Evolutionary conservation across 2,113 vertebrate species (phyloP).

Genomic region (Marmota flaviventris): DNA sequence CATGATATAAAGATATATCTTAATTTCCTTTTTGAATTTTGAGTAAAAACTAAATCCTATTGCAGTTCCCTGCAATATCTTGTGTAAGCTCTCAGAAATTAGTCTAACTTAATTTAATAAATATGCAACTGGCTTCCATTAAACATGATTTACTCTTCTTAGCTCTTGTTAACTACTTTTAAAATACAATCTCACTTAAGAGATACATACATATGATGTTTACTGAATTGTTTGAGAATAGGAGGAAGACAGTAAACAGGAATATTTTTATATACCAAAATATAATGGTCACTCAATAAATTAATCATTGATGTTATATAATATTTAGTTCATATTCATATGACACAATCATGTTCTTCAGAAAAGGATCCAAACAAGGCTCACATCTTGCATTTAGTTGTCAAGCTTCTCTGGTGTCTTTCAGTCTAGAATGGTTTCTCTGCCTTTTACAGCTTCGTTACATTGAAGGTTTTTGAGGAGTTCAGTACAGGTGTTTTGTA

Average conservation of each 20-base stretch:
- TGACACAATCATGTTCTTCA: not conserved
- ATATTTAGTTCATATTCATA: not conserved
- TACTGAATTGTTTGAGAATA: conserved; percentile 5
- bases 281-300: not conserved
- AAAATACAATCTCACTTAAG: conserved; percentile 59
- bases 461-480: not conserved
- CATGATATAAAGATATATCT: not conserved
- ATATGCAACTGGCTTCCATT: conserved; percentile 31
- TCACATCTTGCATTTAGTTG: not conserved
- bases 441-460: not conserved
- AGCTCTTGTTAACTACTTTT: conserved; percentile 51
- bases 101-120: conserved; percentile 63
- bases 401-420: not conserved
- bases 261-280: not conserved
- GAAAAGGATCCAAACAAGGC: not conserved
- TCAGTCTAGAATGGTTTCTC: not conserved
- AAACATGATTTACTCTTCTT: conserved; percentile 33
- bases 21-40: not conserved
- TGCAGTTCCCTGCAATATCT: conserved; percentile 34
- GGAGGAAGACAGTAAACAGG: not conserved
- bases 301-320: not conserved
- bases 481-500: not conserved
- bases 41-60: not conserved
- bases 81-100: conserved; percentile 19
- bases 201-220: conserved; percentile 8